Conservation (phyloP, 2,113 vertebrate genomes). For the Scomber japonicus region DNA sequence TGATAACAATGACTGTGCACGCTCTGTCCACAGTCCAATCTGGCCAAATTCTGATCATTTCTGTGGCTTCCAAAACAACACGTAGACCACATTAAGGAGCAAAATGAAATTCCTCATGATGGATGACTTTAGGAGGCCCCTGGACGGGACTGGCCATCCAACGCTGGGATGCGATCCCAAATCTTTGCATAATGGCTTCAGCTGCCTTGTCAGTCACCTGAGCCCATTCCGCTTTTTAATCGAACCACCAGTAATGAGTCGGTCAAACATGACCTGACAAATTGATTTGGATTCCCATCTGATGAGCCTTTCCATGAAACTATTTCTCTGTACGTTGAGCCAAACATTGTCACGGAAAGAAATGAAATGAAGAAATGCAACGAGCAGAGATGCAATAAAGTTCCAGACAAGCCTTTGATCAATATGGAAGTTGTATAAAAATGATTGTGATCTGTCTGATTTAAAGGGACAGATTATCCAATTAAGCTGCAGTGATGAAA, state of each 20-base stretch:
- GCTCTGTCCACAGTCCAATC: conserved; percentile 41
- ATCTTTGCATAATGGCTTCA: conserved; percentile 77
- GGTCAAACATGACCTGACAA: conserved; percentile 78
- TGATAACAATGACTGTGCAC: conserved; percentile 73
- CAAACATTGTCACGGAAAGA: conserved; percentile 62
- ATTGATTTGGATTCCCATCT: conserved; percentile 83
- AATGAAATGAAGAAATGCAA: conserved; percentile 68
- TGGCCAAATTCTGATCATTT: conserved; percentile 73
- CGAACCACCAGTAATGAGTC: conserved; percentile 75
- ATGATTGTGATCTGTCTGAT: conserved; percentile 45
- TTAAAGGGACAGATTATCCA: conserved; percentile 37
- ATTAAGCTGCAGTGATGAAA: conserved; percentile 24
- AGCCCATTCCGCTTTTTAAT: conserved; percentile 72
- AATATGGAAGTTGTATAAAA: conserved; percentile 44
- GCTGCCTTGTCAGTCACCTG: conserved; percentile 84
- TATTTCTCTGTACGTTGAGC: conserved; percentile 43
- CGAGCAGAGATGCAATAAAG: conserved; percentile 68
- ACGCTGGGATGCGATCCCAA: conserved; percentile 72
- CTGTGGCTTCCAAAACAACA: conserved; percentile 74
- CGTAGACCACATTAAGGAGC: conserved; percentile 72
- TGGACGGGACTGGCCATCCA: conserved; percentile 63
- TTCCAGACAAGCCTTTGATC: conserved; percentile 63
- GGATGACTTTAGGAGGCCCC: conserved; percentile 77
- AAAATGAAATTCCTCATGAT: conserved; percentile 79
- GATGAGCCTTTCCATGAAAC: conserved; percentile 65